Conservation (phyloP, 2,797 vertebrate genomes). For the Cossypha niveicapilla region DNA sequence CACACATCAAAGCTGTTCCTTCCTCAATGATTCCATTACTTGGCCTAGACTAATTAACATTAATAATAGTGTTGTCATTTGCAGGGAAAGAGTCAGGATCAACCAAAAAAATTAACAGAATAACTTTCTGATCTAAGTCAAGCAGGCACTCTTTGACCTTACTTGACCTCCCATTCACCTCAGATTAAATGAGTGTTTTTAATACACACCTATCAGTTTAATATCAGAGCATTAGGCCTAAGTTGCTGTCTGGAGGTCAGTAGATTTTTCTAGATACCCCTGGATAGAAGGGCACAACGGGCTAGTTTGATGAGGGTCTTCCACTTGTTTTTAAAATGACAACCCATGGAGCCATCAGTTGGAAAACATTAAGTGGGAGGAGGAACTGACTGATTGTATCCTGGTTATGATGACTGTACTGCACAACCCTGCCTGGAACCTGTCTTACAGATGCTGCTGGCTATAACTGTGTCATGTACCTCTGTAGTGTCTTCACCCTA, state of each 20-base stretch:
- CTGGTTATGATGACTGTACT: not conserved
- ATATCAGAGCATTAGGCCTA: not conserved
- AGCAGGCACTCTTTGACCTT: not conserved
- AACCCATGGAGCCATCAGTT: not conserved
- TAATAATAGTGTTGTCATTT: conserved; percentile 10
- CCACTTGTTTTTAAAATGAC: not conserved
- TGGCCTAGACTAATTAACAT: conserved; percentile 30
- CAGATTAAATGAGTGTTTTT: not conserved
- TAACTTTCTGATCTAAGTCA: not conserved
- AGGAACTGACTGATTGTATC: not conserved
- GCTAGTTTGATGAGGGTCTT: not conserved
- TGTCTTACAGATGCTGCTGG: not conserved
- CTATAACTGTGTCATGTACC: not conserved
- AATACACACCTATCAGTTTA: not conserved
- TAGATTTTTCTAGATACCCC: not conserved
- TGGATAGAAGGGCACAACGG: not conserved
- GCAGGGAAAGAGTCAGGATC: not conserved
- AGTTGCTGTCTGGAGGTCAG: not conserved
- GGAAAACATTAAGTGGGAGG: not conserved
- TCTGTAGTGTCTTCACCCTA: not conserved
- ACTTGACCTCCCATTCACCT: not conserved
- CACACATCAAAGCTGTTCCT: conserved; percentile 35
- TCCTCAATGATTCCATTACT: not conserved
- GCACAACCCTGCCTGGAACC: not conserved
- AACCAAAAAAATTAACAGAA: not conserved